Conservation (phyloP, 1,140 invertebrate species). For the Thaumatotibia leucotreta region DNA sequence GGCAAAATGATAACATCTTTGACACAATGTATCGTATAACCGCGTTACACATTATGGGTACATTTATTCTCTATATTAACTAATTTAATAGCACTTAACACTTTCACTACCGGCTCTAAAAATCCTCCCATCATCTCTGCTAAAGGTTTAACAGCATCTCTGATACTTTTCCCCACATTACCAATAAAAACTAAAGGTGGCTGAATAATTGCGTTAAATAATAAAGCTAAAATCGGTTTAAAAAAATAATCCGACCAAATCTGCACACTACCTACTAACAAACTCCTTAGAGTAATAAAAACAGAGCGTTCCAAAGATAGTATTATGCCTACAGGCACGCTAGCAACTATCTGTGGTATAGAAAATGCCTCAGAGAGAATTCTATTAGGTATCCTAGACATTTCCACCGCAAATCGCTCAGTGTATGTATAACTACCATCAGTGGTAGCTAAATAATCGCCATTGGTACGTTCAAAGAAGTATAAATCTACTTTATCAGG, state of each 20-base stretch:
- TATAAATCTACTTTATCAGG: background rate
- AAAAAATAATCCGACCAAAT: constrained; percentile 81
- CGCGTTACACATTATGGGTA: background rate
- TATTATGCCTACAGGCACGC: background rate
- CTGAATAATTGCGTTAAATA: constrained; percentile 81
- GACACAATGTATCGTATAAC: no score
- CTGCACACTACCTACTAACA: constrained; percentile 79
- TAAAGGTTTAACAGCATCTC: constrained; percentile 80
- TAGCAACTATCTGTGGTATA: background rate
- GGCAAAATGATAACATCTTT: no score
- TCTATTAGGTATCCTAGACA: background rate
- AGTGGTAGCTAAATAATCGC: background rate
- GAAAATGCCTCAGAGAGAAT: background rate
- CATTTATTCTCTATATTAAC: constrained; percentile 27
- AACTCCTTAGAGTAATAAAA: constrained; percentile 34
- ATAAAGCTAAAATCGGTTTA: constrained; percentile 80
- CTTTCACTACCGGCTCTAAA: constrained; percentile 30
- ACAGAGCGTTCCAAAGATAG: background rate
- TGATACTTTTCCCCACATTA: constrained; percentile 78
- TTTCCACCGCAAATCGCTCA: background rate
- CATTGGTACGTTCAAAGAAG: background rate
- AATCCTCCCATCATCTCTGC: constrained; percentile 49
- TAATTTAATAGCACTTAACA: constrained; percentile 34
- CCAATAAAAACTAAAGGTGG: constrained; percentile 80
- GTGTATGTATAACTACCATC: background rate